Base-by-base conservation (phyloP, 2,113 vertebrate species). In the Lycocorax pyrrhopterus region DNA sequence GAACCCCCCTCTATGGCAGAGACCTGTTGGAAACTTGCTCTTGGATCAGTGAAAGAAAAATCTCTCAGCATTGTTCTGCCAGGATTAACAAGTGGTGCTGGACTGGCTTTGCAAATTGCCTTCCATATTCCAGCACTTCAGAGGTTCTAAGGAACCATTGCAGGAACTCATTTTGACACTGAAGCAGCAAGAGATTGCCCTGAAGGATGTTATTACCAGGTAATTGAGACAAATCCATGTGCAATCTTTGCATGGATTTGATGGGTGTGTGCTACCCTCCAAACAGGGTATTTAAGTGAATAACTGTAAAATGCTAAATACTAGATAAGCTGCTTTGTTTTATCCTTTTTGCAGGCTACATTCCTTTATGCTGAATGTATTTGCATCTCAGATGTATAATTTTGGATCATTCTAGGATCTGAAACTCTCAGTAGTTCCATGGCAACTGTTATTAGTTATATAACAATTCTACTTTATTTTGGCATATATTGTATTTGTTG, bases 21-120 rank as follows among this genome's bases (percentile, higher is more conserved):
- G 99, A 99, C 84, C 92, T 99, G 53, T 73, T 99, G 58, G 96
- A 97, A 74, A 73, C 97, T 8, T 99, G 98, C 59, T 97, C 96
- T 47, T 58, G 98, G 75, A 91, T 90, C 12, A 46, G 81, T 46
- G 33, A 73, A 46, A 91, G n/a, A 21, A 75, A 64, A 76, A 26
- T 23, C 4, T 37, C 52, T 7, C 82, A 86, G 90, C 95, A 2
- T 18, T 58, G 74, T 87, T 97, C 95, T 90, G 72, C 32, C 58
- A 92, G 29, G 51, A 81, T 79, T 44, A 93, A 97, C 69, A 96
- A 94, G 14, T 98, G 98, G 97, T 73, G 90, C 84, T 98, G 98
- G 98, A 94, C 97, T n/a, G 98, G 98, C 64, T 98, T 97, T 62
- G 97, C 96, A 23, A 97, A 97, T 94, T 98, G 97, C 68, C 53